Evolutionary conservation across 2,797 vertebrate species (phyloP).

Genomic region (Margarornis squamiger): DNA sequence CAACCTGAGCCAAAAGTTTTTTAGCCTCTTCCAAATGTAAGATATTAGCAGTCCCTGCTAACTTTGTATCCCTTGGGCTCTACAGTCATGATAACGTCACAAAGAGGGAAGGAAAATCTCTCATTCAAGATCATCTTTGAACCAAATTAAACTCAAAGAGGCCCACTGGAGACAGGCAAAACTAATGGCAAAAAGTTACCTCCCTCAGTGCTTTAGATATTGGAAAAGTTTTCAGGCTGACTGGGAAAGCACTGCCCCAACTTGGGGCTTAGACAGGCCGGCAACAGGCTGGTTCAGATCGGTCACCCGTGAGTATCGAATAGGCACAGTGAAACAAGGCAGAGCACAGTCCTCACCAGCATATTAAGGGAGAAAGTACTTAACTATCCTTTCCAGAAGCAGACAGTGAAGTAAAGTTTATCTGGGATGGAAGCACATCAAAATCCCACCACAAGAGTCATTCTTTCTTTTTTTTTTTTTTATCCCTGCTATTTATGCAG

Average conservation of each 20-base stretch:
- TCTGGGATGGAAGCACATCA: neutral
- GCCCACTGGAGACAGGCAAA: neutral
- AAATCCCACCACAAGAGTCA: neutral
- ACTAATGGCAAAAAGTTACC: neutral
- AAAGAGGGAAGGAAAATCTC: neutral
- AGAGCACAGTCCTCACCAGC: neutral
- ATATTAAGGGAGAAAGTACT: neutral
- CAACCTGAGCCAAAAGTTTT: neutral
- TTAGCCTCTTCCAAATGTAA: neutral
- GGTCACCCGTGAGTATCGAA: neutral
- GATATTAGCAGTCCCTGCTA: neutral
- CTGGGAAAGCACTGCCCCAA: neutral
- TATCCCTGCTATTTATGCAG: neutral
- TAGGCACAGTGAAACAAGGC: neutral
- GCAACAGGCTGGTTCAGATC: neutral
- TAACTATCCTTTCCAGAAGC: neutral
- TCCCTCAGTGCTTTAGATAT: neutral
- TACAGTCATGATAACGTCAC: neutral
- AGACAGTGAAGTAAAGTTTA: neutral
- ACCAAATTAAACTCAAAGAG: neutral
- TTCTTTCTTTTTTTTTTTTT: neutral
- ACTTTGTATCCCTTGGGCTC: neutral
- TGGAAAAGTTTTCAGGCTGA: neutral
- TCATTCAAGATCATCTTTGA: neutral
- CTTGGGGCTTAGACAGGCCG: neutral